Base-by-base conservation (phyloP, 2,888 invertebrate genomes). In the Unio delphinus region DNA sequence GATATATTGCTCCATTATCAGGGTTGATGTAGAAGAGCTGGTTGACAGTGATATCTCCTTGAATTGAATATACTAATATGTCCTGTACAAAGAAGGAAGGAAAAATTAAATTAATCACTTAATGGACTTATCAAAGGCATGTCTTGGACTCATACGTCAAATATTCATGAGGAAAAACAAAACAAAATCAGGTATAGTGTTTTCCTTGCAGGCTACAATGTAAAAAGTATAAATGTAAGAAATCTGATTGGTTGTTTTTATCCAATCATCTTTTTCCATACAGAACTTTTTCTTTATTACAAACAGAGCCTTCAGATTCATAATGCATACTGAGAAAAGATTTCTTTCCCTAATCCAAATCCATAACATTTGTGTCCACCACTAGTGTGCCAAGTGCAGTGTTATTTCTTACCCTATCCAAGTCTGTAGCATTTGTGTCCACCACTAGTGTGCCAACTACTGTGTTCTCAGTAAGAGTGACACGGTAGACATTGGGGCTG, bases 11-110 rank as follows among this genome's bases (percentile, higher is more conserved):
- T 17, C 82, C 82, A 67, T 61, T 78, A 6, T 84, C 82, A 6
- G 84, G 81, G 70, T 80, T 79, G 60, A 86, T 71, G 78, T 82
- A 86, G 78, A 86, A 84, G 59, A 72, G 78, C 2, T 70, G 45
- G 18, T 45, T 56, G 60, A 76, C 79, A 28, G 66, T 55, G 17
- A 54, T 23, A 67, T 75, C 67, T 34, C 70, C 74, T 59, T 74
- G 65, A 11, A 78, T 62, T 26, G 67, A 67, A 60, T 79, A 82
- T 3, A 64, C 28, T 8, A 81, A 45, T 18, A 69, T 64, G 72
- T 82, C 80, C 79, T 79, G 76, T 55, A 79, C 73, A 3, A 59
- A 62, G 57, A 23, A 60, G 15, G 20, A 63, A 34, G 6, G 18
- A 34, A 62, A 15, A 26, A 34, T 23, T 0, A 17, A 60, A 18